These are phyloP conservation scores for Syngnathus rostellatus DNA, from an alignment of 2,797 vertebrate species.

Conservation along the genomic window DNA sequence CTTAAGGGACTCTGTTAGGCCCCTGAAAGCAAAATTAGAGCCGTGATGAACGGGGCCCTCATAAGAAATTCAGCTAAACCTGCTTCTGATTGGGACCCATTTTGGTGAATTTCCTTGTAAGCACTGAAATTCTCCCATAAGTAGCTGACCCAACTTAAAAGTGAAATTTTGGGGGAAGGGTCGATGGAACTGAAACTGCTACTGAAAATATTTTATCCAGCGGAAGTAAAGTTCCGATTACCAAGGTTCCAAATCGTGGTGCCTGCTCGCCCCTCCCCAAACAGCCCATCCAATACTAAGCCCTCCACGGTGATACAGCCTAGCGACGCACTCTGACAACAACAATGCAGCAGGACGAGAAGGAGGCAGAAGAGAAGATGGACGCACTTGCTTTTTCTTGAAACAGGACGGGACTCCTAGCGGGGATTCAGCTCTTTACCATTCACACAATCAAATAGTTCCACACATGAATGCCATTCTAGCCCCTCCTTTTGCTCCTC, in stretches of 20 bases:
- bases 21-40: neutral
- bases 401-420: neutral
- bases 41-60: neutral
- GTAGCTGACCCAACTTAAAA: too few species aligned
- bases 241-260: conserved; percentile 44
- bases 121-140: too few species aligned
- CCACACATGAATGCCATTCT: conserved; percentile 41
- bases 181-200: too few species aligned
- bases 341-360: conserved; percentile 35
- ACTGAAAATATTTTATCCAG: neutral
- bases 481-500: conserved; percentile 26
- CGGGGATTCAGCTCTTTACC: conserved; percentile 25
- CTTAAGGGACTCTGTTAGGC: conserved; percentile 58
- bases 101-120: too few species aligned
- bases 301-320: conserved; percentile 30
- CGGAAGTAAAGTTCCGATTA: conserved; percentile 47
- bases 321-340: conserved; percentile 29
- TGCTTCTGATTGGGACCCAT: too few species aligned
- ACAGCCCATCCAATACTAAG: conserved; percentile 22
- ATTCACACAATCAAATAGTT: conserved; percentile 15
- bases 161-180: too few species aligned
- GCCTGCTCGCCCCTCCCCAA: conserved; percentile 31
- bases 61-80: neutral
- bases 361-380: conserved; percentile 15
- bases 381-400: conserved; percentile 5